Evolutionary conservation across 2,797 vertebrate genomes (phyloP).

Genomic region (Ctenopoma kingsleyae): DNA sequence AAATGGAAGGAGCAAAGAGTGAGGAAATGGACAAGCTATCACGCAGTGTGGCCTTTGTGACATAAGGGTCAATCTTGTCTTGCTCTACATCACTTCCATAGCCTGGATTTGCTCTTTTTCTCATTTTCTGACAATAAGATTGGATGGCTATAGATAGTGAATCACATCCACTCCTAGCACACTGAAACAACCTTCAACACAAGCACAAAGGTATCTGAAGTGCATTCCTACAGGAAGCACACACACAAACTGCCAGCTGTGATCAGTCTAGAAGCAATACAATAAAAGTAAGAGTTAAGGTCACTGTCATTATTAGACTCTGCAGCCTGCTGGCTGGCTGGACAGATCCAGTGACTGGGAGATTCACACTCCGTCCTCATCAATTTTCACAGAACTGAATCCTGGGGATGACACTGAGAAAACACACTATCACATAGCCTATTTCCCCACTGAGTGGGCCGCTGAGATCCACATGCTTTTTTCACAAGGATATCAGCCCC

Average conservation of each 20-base stretch:
- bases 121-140: constrained; percentile 59
- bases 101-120: constrained; percentile 51
- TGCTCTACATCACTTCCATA: constrained; percentile 57
- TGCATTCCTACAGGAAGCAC: constrained; percentile 19
- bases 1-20: constrained; percentile 7
- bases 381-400: constrained; percentile 63
- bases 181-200: constrained; percentile 27
- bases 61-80: constrained; percentile 55
- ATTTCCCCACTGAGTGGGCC: constrained; percentile 63
- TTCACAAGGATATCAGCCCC: constrained; percentile 59
- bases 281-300: constrained; percentile 57
- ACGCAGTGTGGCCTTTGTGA: constrained; percentile 40
- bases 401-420: constrained; percentile 53
- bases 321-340: constrained; percentile 40
- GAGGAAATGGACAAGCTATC: constrained; percentile 37
- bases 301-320: constrained; percentile 71
- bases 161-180: constrained; percentile 20
- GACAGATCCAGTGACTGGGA: constrained; percentile 48
- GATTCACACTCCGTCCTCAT: constrained; percentile 68
- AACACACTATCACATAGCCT: constrained; percentile 62
- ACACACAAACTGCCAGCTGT: constrained; percentile 29
- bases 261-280: constrained; percentile 54
- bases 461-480: constrained; percentile 52
- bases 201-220: constrained; percentile 14
- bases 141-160: constrained; percentile 20